Base-by-base conservation (phyloP, 2,888 invertebrate genomes). In the Tetragonula carbonaria region DNA sequence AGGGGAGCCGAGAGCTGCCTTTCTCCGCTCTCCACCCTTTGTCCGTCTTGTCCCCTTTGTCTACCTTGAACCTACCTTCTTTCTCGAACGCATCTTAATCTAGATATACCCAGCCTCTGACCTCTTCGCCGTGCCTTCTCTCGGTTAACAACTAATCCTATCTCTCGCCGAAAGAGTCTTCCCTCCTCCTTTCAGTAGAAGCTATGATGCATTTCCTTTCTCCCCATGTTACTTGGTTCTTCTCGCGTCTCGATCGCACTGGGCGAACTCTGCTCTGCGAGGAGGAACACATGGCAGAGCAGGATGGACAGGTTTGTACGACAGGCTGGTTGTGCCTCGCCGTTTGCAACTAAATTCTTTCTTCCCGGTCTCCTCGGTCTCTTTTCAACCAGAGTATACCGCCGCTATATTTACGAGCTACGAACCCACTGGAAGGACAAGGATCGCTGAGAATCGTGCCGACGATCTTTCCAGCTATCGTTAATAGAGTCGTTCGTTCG, bases 41-140 rank as follows among this genome's bases (percentile, higher is more conserved):
- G 84, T 82, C 87, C 85, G 81, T 80, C 80, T 78, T 77, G 79
- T 79, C 75, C 77, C 59, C 80, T 78, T 81, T 75, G 78, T 75
- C 77, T 80, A 59, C 75, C 70, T 55, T 13, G 57, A 45, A 8
- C 38, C 73, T 79, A 8, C 45, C 82, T 71, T 83, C 80, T 84
- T 83, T 73, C 84, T 79, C 75, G 78, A 85, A 88, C 88, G 90
- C 91, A 88, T 92, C 92, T 93, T 91, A 93, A 93, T 93, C 93
- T 92, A 91, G 93, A 92, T 92, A 90, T 91, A 87, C 86, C 87
- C 85, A 84, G 81, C 87, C 88, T 84, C 79, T 86, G 84, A 86
- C 79, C 84, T 78, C 78, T 78, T 72, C 78, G 70, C 74, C 80
- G 70, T 83, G 67, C 66, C 51, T 81, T 78, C 78, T 79, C 86